Evolutionary conservation across 2,797 vertebrate species (phyloP).

Genomic region (Phoeniculus purpureus): DNA sequence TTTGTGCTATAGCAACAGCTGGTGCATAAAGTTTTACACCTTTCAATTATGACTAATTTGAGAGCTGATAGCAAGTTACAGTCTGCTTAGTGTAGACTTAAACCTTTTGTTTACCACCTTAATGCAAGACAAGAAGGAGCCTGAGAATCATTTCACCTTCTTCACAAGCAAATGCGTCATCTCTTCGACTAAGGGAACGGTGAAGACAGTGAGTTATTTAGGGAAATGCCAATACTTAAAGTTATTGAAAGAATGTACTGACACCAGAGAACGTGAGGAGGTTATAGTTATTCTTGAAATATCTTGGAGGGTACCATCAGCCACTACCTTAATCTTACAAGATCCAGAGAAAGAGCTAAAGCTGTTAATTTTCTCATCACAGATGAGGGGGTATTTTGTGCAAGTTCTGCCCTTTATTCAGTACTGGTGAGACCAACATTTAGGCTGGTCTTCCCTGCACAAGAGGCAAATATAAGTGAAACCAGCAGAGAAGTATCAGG

Average conservation of each 20-base stretch:
- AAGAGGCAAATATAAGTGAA: neutral
- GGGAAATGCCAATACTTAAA: neutral
- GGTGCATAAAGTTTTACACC: neutral
- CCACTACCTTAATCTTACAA: neutral
- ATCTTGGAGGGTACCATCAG: neutral
- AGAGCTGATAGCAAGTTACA: constrained; percentile 17
- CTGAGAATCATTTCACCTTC: constrained; percentile 33
- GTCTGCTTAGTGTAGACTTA: neutral
- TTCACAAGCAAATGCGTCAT: neutral
- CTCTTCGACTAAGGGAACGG: neutral
- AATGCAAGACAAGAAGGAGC: neutral
- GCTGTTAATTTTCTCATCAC: neutral
- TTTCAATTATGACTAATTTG: constrained; percentile 23
- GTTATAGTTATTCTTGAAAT: neutral
- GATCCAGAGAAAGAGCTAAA: neutral
- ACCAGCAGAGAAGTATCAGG: neutral
- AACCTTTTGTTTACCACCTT: constrained; percentile 40
- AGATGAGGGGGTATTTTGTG: accelerated
- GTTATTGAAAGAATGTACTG: neutral
- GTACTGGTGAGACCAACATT: neutral
- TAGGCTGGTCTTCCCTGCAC: neutral
- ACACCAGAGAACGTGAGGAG: neutral
- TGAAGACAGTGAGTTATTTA: neutral
- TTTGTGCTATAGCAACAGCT: neutral
- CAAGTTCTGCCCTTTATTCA: neutral